Evolutionary conservation across 2,113 vertebrate genomes (phyloP).

Genomic region (Bothrops jararaca): DNA sequence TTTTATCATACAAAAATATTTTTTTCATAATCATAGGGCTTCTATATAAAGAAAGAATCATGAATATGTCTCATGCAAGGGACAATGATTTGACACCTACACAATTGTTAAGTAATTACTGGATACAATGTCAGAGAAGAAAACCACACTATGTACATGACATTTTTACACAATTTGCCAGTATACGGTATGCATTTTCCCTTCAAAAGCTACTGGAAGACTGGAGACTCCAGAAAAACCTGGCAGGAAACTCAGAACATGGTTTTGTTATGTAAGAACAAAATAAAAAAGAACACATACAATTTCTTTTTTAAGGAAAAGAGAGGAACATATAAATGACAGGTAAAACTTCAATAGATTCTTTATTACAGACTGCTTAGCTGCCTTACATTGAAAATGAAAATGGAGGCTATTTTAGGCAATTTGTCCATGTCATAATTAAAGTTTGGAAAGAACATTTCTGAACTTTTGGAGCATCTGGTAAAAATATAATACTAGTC

Average conservation of each 20-base stretch:
- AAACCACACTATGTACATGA: conserved; percentile 57
- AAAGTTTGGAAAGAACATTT: not conserved
- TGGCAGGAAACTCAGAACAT: not conserved
- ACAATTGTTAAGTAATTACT: conserved; percentile 65
- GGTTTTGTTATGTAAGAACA: not conserved
- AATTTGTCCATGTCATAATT: not conserved
- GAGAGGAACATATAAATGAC: not conserved
- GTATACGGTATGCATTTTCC: conserved; percentile 62
- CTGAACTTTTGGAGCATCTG: not conserved
- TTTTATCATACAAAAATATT: not conserved
- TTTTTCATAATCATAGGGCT: not conserved
- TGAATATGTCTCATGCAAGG: conserved; percentile 47
- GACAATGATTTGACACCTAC: conserved; percentile 45
- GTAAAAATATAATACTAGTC: not conserved
- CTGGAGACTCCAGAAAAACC: conserved; percentile 48
- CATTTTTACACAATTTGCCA: conserved; percentile 65
- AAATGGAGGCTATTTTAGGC: not conserved
- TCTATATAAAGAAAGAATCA: conserved; percentile 37
- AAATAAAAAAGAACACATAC: not conserved
- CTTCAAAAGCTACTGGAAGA: conserved; percentile 62
- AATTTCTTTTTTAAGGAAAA: not conserved
- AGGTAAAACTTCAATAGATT: not conserved
- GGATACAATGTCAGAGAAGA: conserved; percentile 54
- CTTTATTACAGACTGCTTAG: conserved; percentile 18
- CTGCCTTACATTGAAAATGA: not conserved